phyloP scores from a whole-genome alignment of 2,113 vertebrate genomes.

The Catharus minimus region DNA sequence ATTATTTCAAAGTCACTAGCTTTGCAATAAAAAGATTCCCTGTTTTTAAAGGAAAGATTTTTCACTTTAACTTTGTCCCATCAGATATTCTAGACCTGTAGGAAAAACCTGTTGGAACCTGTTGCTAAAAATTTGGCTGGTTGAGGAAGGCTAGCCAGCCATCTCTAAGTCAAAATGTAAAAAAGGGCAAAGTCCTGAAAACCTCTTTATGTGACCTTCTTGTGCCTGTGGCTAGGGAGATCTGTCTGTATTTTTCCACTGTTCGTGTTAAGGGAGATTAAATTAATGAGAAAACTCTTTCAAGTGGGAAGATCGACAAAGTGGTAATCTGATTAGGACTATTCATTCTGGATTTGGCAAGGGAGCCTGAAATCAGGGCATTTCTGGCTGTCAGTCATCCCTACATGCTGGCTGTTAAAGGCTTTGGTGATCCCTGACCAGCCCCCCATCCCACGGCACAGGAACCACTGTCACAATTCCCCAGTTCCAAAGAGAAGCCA shows the following conservation, averaged over 20 bases:
- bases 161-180: neutral
- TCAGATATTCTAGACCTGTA: constrained; percentile 26
- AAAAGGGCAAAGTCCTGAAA: neutral
- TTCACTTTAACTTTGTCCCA: constrained; percentile 8
- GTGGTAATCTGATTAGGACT: neutral
- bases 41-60: neutral
- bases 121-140: neutral
- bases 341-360: neutral
- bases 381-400: neutral
- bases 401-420: neutral
- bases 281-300: constrained; percentile 25
- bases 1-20: neutral
- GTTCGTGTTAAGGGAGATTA: constrained; percentile 20
- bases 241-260: constrained; percentile 38
- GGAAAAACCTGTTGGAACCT: constrained; percentile 26
- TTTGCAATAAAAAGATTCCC: neutral
- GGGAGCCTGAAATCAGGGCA: neutral
- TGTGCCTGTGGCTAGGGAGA: neutral
- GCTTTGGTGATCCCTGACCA: neutral
- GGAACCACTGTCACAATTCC: neutral
- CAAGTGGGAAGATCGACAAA: neutral
- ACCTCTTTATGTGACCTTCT: neutral
- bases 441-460: accelerated
- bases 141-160: neutral
- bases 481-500: neutral